Evolutionary conservation across 2,797 vertebrate species (phyloP).

Genomic region (Margarornis squamiger): DNA sequence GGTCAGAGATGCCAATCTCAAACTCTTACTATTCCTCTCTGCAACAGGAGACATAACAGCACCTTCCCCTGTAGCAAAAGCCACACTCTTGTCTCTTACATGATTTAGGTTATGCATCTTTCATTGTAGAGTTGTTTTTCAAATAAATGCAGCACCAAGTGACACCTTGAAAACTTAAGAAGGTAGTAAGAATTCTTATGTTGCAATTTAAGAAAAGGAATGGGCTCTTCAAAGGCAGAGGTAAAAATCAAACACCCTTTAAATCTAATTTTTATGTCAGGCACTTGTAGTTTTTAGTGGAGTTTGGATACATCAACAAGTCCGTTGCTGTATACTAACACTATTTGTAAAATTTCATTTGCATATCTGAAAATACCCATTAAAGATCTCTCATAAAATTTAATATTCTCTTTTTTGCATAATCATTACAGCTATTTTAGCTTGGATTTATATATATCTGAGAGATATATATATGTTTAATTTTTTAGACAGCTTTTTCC

Average conservation of each 20-base stretch:
- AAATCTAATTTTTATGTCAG: not conserved
- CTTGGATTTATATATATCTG: fast-evolving
- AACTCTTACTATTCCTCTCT: not conserved
- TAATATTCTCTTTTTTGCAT: not conserved
- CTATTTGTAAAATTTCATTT: not conserved
- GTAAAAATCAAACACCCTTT: not conserved
- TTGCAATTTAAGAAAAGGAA: not conserved
- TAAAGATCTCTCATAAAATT: not conserved
- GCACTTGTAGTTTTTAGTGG: not conserved
- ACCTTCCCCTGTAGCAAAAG: not conserved
- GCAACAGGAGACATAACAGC: not conserved
- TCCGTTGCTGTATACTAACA: not conserved
- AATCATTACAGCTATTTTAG: not conserved
- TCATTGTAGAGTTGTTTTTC: not conserved
- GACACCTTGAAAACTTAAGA: not conserved
- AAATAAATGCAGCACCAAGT: not conserved
- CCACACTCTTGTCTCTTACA: not conserved
- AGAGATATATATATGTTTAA: not conserved
- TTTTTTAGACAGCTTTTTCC: not conserved
- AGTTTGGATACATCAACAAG: not conserved
- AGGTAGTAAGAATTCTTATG: not conserved
- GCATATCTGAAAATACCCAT: not conserved
- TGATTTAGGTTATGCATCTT: not conserved
- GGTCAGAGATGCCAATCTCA: not conserved
- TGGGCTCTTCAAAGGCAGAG: not conserved